Base-by-base conservation (phyloP, 2,888 invertebrate species). In the Incurvaria masculella region DNA sequence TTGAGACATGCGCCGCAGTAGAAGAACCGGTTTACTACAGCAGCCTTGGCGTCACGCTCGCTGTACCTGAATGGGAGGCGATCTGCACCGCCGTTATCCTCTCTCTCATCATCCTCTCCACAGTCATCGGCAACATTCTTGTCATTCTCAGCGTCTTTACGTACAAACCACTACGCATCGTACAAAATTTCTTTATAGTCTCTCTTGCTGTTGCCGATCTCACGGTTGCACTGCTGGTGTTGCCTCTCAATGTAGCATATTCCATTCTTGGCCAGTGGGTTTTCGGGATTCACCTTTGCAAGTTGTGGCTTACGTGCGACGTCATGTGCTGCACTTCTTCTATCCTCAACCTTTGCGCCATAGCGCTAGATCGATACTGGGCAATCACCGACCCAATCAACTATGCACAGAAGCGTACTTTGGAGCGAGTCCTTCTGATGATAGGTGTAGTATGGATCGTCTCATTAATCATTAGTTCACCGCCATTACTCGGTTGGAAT, bases 81-180 rank as follows among this genome's bases (percentile, higher is more conserved):
- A 80, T 88, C 50, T 73, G 88, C 48, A 92, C 91, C 11, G 88
- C 92, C n/a, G 75, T 91, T 54, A 83, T 89, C 2, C 82, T 96
- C 20, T 86, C 90, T 43, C 81, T 94, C 56, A 89, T 97, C 60
- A 94, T 94, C 53, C 80, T 95, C 42, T 82, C 91, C 53, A 96
- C 96, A 21, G 87, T 96, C 51, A 84, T 95, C 48, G 97, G 97
- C 47, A 97, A 97, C 72, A 87, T 92, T 50, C 79, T 97, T 55
- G 97, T 97, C 47, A 95, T 97, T 57, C 81, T 96, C 39, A 93
- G 94, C 62, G 95, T 97, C n/a, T 96, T 97, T 73, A 96, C 93
- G 1, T 94, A 97, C 72, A 88, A 92, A 62, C 95, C 96, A 2
- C 76, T 96, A 45, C 81, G 94, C 53, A 94, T 93, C 58, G 95